phyloP scores from a whole-genome alignment of 2,888 invertebrate species.

The Nemapogon koenigi region DNA sequence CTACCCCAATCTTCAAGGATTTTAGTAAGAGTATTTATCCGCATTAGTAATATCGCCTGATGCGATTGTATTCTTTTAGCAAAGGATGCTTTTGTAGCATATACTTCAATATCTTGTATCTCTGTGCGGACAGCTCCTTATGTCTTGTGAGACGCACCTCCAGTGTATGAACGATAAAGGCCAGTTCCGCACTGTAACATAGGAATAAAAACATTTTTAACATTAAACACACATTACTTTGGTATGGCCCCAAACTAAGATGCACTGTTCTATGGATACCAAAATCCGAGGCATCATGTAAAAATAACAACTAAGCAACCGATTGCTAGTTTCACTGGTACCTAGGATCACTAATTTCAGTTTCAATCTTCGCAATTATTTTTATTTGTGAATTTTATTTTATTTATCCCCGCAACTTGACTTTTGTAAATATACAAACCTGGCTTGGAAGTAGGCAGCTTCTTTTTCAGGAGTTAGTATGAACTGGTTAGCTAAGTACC shows the following conservation, averaged over 20 bases:
- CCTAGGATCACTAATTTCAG: too few relatives aligned
- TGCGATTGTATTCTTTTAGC: conserved; percentile 33
- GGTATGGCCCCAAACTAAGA: too few relatives aligned
- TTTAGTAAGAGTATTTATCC: neutral
- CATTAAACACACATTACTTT: too few relatives aligned
- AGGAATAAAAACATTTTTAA: too few relatives aligned
- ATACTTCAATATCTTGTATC: conserved; percentile 43
- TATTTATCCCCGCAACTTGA: too few relatives aligned
- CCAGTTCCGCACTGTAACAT: conserved; percentile 44
- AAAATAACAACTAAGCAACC: neutral
- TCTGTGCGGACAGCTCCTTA: conserved; percentile 57
- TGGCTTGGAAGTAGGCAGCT: conserved; percentile 59
- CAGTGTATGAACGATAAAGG: conserved; percentile 61
- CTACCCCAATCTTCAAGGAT: too few relatives aligned
- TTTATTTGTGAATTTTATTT: too few relatives aligned
- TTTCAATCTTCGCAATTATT: too few relatives aligned
- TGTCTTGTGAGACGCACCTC: conserved; percentile 69
- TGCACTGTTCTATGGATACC: neutral
- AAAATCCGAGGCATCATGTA: neutral
- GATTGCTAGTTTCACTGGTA: too few relatives aligned
- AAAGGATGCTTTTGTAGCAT: conserved; percentile 46
- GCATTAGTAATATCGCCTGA: neutral
- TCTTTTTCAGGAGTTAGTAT: conserved; percentile 67
- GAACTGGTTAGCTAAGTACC: conserved; percentile 66
- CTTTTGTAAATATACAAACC: conserved; percentile 42